Base-by-base conservation (phyloP, 2,113 vertebrate genomes). In the Spea bombifrons region DNA sequence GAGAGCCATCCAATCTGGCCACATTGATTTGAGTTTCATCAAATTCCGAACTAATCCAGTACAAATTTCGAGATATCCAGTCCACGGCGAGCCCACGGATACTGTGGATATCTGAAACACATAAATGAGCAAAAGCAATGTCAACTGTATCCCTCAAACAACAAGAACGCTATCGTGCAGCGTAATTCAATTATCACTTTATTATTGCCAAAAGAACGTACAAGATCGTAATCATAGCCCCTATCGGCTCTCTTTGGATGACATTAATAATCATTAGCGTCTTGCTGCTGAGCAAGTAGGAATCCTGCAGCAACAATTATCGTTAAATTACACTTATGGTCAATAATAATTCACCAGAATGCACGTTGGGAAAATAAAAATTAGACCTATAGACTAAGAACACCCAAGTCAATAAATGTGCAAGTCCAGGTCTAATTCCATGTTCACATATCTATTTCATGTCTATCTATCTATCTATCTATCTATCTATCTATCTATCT, bases 21-120 rank as follows among this genome's bases (percentile, higher is more conserved):
- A 96, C 96, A 53, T 98, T 99, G 90, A 99, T 97, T 89, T 99
- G 97, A 0, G 96, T 97, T 94, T 99, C 97, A 84, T 99, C 97
- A 84, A 96, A 97, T 87, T 99, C 97, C 2, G 96, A 97, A 83
- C 97, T 99, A 86, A 98, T 95, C 97, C 97, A 99, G 85, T 98
- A 99, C 84, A 99, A 93, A 88, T 99, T 99, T 83, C 94, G 95
- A 12, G 97, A 99, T 82, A 99, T 88, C 97, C 97, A 99, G 82
- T 99, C 97, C 80, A 99, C 92, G 64, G 96, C 96, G 81, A 99
- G 90, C 78, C 97, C 94, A 72, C 95, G 93, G 86, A 96, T 97
- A 88, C 96, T 99, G 83, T 95, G 94, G 81, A 95, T 94, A 88
- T 99, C 97, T 99, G 92, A 47, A 90, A 86, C 84, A 83, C 57